Base-by-base conservation (phyloP, 1,140 invertebrate species). In the Meloidogyne floridensis region DNA sequence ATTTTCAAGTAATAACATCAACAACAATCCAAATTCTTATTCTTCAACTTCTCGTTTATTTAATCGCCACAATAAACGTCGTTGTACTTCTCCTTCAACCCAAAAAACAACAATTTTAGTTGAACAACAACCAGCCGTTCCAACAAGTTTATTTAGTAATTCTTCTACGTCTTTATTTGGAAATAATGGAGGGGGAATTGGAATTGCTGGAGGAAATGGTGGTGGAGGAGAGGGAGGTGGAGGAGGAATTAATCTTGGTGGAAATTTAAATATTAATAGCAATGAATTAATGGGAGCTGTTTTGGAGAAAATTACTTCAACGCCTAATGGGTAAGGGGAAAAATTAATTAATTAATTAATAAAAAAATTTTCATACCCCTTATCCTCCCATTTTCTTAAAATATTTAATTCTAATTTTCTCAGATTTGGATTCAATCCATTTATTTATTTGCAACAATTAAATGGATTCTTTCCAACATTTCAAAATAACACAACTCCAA, bases 381-480 rank as follows among this genome's bases (percentile, higher is more conserved):
- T 32, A 0, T 32, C 32, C 2, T 32, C 32, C 1, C 1, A 32
- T 10, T 51, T 15, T 9, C 7, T 59, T 1, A n/a, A 77, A 82
- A 2, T 71, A 10, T 51, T 32, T 56, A 15, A 13, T 72, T 84
- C 72, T 13, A 84, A 82, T 42, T 82, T 51, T 80, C 18, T 53
- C 71, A 11, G 59, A 3, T 83, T 82, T 47, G 42, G 51, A 2
- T 59, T 85, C 56, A 84, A 84, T 20, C 83, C 83, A 47, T 73
- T 84, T 18, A 20, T 81, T 18, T 84, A 86, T 70, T 42, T 84
- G 4, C 83, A 84, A 72, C 82, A 85, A 47, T 72, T 84, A 59
- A 84, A 84, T 75, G 54, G 47, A n/a, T 47, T 79, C 20, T 79
- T 69, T 2, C 65, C 77, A 42, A 51, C 53, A 54, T 47, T 47